Evolutionary conservation across 2,113 vertebrate genomes (phyloP).

Genomic region (Muntiacus muntjak): DNA sequence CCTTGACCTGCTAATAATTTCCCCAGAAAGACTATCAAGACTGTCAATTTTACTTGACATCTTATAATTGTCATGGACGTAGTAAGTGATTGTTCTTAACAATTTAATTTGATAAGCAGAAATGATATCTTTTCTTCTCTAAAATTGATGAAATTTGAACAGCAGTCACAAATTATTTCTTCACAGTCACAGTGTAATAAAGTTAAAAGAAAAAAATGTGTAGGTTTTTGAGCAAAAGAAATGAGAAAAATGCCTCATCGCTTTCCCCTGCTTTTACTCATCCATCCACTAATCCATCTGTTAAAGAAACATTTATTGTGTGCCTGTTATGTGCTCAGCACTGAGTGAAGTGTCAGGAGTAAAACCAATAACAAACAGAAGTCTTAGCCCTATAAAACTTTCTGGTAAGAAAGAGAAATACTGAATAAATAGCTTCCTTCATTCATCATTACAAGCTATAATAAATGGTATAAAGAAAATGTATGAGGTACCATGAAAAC

Average conservation of each 20-base stretch:
- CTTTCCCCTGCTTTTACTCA: background rate
- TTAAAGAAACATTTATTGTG: background rate
- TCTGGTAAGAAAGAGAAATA: background rate
- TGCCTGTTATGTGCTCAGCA: background rate
- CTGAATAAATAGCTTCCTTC: background rate
- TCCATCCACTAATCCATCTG: background rate
- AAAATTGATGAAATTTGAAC: conserved; percentile 24
- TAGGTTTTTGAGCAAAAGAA: conserved; percentile 8
- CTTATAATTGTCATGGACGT: background rate
- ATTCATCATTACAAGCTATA: background rate
- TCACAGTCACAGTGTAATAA: background rate
- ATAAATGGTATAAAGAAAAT: background rate
- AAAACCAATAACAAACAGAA: background rate
- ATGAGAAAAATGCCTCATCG: conserved; percentile 1
- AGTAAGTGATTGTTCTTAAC: background rate
- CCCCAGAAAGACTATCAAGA: background rate
- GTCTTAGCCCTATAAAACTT: background rate
- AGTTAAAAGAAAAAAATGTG: background rate
- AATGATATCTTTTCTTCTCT: background rate
- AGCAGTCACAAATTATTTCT: background rate
- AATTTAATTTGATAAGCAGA: conserved; percentile 14
- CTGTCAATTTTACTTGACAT: background rate
- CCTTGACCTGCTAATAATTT: conserved; percentile 26
- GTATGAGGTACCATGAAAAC: background rate
- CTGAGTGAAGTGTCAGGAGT: background rate